Evolutionary conservation across 1,140 invertebrate species (phyloP).

Genomic region (Zaprionus kolodkinae): DNA sequence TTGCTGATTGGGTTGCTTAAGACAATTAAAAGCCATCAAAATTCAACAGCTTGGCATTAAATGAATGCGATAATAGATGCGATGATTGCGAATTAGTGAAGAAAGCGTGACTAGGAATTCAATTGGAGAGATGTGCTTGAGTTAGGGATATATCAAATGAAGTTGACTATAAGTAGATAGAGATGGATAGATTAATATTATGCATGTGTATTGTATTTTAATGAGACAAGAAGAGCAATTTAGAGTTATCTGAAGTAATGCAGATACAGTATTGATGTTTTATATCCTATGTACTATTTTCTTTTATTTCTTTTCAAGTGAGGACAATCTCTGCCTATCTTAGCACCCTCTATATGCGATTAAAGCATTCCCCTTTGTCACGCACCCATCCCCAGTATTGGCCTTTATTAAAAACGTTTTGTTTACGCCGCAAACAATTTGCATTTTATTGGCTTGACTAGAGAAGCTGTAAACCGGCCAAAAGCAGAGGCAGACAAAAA

Average conservation of each 20-base stretch:
- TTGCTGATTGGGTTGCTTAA: constrained; percentile 65
- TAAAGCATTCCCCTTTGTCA: constrained; percentile 8
- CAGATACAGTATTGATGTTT: no score
- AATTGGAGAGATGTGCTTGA: background rate
- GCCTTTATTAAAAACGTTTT: constrained; percentile 42
- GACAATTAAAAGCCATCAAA: constrained; percentile 80
- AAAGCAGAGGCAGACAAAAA: constrained; percentile 16
- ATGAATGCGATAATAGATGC: constrained; percentile 55
- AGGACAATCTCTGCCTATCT: no score
- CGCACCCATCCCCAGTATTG: constrained; percentile 36
- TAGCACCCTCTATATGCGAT: background rate
- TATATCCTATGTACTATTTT: no score
- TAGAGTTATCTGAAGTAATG: no score
- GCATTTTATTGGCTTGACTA: constrained; percentile 71
- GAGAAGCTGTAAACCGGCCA: constrained; percentile 27
- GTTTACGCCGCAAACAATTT: constrained; percentile 72
- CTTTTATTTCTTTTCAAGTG: no score
- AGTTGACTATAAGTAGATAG: background rate
- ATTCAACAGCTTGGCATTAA: constrained; percentile 78
- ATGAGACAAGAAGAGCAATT: no score
- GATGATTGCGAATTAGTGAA: constrained; percentile 20
- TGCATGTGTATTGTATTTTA: background rate
- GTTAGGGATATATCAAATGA: background rate
- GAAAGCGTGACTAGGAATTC: constrained; percentile 15
- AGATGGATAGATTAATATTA: background rate